Base-by-base conservation (phyloP, 2,888 invertebrate genomes). In the Cheilosia soror region DNA sequence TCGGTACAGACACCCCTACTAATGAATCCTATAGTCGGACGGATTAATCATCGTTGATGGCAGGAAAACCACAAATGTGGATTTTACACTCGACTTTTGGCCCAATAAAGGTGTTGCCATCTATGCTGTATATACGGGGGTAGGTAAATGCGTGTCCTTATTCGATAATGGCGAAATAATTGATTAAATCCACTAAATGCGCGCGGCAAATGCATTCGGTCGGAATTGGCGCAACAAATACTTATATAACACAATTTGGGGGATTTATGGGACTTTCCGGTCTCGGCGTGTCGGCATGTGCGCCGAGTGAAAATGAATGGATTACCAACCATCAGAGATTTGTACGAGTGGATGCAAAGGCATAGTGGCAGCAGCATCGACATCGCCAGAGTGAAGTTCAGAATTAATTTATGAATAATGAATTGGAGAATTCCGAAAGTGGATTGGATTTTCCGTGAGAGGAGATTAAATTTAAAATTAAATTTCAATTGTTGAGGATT, bases 121-220 rank as follows among this genome's bases (percentile, higher is more conserved):
- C n/a, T n/a, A 15, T 47, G 37, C n/a, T 20, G 20, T 6, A 33
- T 78, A 53, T 29, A 58, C 31, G 44, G 20, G 51, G 57, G 37
- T 37, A 11, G 11, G 37, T 11, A 37, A 4, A 37, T 29, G 37
- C 53, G 42, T 63, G 53, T 79, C 75, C 42, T 69, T 65, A 84
- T 84, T 84, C 55, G 75, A 84, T 84, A 84, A 80, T 75, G 71
- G 60, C 42, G 75, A 84, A 75, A 84, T 84, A 84, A 84, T 84
- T 84, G 75, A 84, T 84, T 84, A 84, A 84, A 75, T 80, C 75
- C 80, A 84, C 73, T 80, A 75, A 84, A 75, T 75, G 63, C 31
- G 65, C 9, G 25, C 37, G 51, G 6, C 15, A 53, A 47, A 62
- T 44, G 77, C 69, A 55, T 69, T 68, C 60, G 53, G 66, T 15